Base-by-base conservation (phyloP, 2,888 invertebrate species). In the Ennomos fuscantarius region DNA sequence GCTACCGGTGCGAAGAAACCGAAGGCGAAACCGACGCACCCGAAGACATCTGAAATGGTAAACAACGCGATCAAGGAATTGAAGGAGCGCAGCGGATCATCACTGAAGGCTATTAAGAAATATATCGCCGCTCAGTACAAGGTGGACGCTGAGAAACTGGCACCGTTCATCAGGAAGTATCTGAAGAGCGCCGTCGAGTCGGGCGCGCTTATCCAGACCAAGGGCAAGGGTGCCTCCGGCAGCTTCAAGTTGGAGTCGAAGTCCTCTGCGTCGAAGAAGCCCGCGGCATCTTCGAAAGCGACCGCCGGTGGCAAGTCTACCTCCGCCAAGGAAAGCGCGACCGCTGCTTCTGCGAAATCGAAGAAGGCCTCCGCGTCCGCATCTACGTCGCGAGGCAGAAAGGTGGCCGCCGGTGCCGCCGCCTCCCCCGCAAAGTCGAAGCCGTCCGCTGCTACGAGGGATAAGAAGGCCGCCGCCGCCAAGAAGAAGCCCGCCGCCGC, bases 1-100 rank as follows among this genome's bases (percentile, higher is more conserved):
- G 59, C 5, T 5, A 6, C 24, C 24, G 24, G 24, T 31, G 67
- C 70, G 50, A 83, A 80, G 63, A 81, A 83, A 61, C 79, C 80
- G 1, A 78, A 78, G 39, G 69, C 76, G 72, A 90, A 81, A 57
- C 78, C 90, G 8, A 78, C 75, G 5, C 77, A 78, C 48, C 76
- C 76, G 50, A 79, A 73, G 67, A 78, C 74, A 6, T 78, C 76
- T 0, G 75, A 74, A 52, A 94, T 95, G 94, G 94, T 95, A 0
- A 92, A 86, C 65, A 84, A 81, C 34, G 94, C 95, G 1, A 89
- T 94, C 45, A 84, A 81, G 59, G 78, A 82, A 51, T 73, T 94
- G 46, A 93, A 93, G 69, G 93, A 94, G 69, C 89, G 93, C 32
- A 92, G 92, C 50, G 95, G 95, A 32, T 94, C 94, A 0, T 94